Conservation (phyloP, 2,888 invertebrate species). For the Sicus ferrugineus region DNA sequence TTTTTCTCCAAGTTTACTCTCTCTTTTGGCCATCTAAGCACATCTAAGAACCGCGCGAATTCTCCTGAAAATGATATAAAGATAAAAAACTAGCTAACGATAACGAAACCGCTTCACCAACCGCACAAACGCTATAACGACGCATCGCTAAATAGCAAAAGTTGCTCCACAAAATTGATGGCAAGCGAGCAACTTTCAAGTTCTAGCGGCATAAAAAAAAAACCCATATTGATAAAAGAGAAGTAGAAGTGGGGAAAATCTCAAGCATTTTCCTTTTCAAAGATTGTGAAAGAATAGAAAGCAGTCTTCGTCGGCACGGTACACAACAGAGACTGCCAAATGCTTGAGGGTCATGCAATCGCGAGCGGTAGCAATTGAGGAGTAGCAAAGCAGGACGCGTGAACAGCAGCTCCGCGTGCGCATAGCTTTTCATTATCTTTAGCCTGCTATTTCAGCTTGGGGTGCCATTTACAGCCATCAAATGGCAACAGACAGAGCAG, state of each 20-base stretch:
- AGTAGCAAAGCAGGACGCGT: constrained; percentile 3
- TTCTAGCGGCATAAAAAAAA: constrained; percentile 14
- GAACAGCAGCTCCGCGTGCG: background rate
- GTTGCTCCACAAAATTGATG: constrained; percentile 19
- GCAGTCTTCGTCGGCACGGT: background rate
- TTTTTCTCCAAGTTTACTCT: no score
- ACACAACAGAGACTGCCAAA: background rate
- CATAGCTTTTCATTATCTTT: background rate
- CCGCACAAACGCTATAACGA: background rate
- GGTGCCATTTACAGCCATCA: no score
- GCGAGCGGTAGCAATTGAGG: background rate
- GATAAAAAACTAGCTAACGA: no score
- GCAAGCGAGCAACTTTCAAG: constrained; percentile 16
- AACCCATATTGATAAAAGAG: background rate
- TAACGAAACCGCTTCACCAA: no score
- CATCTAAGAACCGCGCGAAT: no score
- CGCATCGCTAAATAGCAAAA: background rate
- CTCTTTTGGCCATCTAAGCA: no score
- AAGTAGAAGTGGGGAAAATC: no score
- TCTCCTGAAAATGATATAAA: no score
- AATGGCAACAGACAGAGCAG: background rate
- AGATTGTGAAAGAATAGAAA: constrained; percentile 23
- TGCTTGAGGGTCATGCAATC: constrained; percentile 21
- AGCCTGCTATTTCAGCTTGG: background rate
- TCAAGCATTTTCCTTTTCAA: constrained; percentile 22